A percentile compares a stretch with the other conserved stretches of the same genome.
These are phyloP conservation scores for Megamerina dolium DNA, from an alignment of 2,888 invertebrate species.

Conservation along the genomic window DNA sequence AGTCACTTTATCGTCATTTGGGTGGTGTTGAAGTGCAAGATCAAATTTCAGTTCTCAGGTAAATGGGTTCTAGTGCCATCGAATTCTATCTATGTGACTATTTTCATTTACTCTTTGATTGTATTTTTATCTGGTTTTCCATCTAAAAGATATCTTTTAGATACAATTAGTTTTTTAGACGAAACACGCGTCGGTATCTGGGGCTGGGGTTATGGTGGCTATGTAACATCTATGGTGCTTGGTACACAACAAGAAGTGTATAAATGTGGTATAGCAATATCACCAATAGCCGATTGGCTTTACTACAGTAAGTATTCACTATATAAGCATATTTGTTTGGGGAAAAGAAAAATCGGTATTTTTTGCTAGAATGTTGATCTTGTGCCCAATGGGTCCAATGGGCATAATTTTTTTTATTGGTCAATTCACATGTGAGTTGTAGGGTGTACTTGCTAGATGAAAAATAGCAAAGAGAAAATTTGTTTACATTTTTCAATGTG, in stretches of 20 bases:
- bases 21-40: conserved; percentile 90
- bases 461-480: too few relatives aligned
- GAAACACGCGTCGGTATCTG: conserved; percentile 84
- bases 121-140: too few relatives aligned
- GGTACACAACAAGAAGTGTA: conserved; percentile 82
- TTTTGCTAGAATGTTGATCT: too few relatives aligned
- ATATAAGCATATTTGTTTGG: not conserved
- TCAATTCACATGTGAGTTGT: too few relatives aligned
- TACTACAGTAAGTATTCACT: conserved; percentile 74
- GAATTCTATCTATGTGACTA: not conserved
- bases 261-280: conserved; percentile 89
- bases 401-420: too few relatives aligned
- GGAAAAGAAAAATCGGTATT: not conserved
- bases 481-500: too few relatives aligned
- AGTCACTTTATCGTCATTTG: conserved; percentile 72
- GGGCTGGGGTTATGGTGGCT: conserved; percentile 96
- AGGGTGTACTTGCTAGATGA: too few relatives aligned
- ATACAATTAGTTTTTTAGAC: conserved; percentile 78
- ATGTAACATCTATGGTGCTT: conserved; percentile 86
- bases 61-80: conserved; percentile 15
- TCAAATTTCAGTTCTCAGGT: conserved; percentile 79
- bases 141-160: conserved; percentile 70
- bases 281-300: conserved; percentile 92
- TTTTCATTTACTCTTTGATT: not conserved
- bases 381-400: too few relatives aligned